phyloP scores from a whole-genome alignment of 2,888 invertebrate species.

The Autographa pulchrina region DNA sequence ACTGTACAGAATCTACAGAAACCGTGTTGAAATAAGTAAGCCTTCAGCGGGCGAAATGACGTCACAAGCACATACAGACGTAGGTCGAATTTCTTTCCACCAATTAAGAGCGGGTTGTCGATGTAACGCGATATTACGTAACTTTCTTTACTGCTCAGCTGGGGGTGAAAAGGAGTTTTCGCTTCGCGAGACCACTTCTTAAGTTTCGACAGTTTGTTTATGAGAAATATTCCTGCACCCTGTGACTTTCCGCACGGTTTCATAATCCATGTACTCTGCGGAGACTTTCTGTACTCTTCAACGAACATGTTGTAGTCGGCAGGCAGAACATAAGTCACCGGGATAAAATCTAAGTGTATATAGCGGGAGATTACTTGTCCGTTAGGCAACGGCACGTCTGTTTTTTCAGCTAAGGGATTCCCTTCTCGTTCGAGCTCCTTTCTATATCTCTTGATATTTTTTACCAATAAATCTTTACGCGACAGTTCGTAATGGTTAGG shows the following conservation, averaged over 20 bases:
- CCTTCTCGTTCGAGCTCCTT: slow-evolving; percentile 97
- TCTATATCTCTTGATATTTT: slow-evolving; percentile 97
- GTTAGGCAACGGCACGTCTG: slow-evolving; percentile 81
- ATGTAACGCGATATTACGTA: slow-evolving; percentile 99
- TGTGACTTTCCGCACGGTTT: slow-evolving; percentile 98
- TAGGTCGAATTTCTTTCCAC: slow-evolving; percentile 99
- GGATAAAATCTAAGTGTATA: slow-evolving; percentile 96
- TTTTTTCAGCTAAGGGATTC: slow-evolving; percentile 94
- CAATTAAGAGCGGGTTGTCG: slow-evolving; percentile 97
- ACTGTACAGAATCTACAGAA: slow-evolving; percentile 99
- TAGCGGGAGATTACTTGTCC: slow-evolving; percentile 93
- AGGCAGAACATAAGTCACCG: slow-evolving; percentile 97
- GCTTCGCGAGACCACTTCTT: slow-evolving; percentile 97
- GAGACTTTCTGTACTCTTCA: slow-evolving; percentile 97
- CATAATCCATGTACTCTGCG: slow-evolving; percentile 99
- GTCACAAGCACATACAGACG: slow-evolving; percentile 97
- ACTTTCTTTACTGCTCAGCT: slow-evolving; percentile 94
- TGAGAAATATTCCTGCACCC: slow-evolving; percentile 97
- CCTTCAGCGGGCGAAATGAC: slow-evolving; percentile 97
- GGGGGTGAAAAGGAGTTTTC: slow-evolving; percentile 95
- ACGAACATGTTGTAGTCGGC: slow-evolving; percentile 99
- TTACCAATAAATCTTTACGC: slow-evolving; percentile 98
- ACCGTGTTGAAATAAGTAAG: slow-evolving; percentile 97
- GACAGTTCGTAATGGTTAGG: slow-evolving; percentile 98
- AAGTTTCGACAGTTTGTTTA: slow-evolving; percentile 97